Base-by-base conservation (phyloP, 35 echinoderm and acorn worm species). In the Apostichopus parvimensis region DNA sequence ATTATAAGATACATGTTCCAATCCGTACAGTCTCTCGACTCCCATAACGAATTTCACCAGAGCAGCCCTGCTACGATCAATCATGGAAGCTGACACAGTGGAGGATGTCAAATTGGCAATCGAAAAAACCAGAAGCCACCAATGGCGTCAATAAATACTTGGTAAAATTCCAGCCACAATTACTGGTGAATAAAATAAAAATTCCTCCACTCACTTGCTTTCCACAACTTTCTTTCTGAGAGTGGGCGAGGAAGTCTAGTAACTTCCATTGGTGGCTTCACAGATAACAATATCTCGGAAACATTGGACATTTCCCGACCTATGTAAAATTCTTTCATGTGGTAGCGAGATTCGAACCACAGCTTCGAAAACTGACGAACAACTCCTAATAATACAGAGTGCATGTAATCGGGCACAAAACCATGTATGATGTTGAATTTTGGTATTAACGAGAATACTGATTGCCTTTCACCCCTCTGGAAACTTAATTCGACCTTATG, bases 371-470 rank as follows among this genome's bases (percentile, higher is more conserved):
- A 54, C 22, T 90, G 92, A 20, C 87, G 87, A 3, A 81, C 78
- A 70, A 93, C 86, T 2, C 92, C 92, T 54, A 93, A 71, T 11
- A 82, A 14, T 18, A 93, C 85, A 8, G 71, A 89, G 57, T 93
- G 85, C 85, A 93, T 88, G 79, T 66, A 89, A 53, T 93, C 92
- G 9, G 83, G 92, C 8, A 79, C 83, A 93, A 93, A 93, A 1
- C 92, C 92, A 15, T 78, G 4, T 1, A 93, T 84, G 9, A 93
- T 71, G 55, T 89, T 60, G 79, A 93, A 93, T 18, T 93, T 78
- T 10, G 92, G 92, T 17, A 93, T 10, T 22, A 78, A 60, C 10
- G 85, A 79, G 54, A 77, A 89, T 23, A 78, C 23, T 72, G 83
- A 78, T 28, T 1, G 26, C 26, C 26, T 28, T 55, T 93, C 0